These are phyloP conservation scores for Biston stratarius DNA, from an alignment of 2,888 invertebrate genomes.

Conservation along the genomic window DNA sequence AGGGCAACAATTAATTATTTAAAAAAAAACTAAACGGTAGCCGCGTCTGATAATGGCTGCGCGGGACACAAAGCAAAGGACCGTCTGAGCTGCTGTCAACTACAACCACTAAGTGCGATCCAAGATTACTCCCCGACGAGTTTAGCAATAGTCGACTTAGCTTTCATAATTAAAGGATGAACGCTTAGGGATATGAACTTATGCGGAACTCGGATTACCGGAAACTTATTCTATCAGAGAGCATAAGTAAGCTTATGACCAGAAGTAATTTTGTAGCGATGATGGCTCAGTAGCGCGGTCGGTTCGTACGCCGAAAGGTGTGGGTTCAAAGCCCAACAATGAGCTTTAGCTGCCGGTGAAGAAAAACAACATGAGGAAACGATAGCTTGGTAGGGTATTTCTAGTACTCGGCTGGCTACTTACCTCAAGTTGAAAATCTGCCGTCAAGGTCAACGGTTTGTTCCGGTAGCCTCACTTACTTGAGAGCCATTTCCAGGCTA, in stretches of 20 bases:
- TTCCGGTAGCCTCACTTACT: too few relatives aligned
- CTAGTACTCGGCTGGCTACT: too few relatives aligned
- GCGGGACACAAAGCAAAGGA: constrained; percentile 69
- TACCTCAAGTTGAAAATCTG: too few relatives aligned
- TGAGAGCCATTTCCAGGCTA: too few relatives aligned
- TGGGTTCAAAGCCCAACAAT: too few relatives aligned
- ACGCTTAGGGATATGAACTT: constrained; percentile 41
- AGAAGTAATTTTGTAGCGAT: background rate
- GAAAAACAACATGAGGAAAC: too few relatives aligned
- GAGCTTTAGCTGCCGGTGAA: too few relatives aligned
- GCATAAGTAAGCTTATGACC: constrained; percentile 1
- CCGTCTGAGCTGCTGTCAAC: constrained; percentile 71
- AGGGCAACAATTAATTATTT: too few relatives aligned
- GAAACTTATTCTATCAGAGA: constrained; percentile 18
- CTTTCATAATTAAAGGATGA: constrained; percentile 45
- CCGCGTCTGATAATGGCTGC: constrained; percentile 65
- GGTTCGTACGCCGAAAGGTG: too few relatives aligned
- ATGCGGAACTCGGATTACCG: constrained; percentile 23
- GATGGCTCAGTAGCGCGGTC: too few relatives aligned
- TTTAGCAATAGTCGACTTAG: constrained; percentile 50
- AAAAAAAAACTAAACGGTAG: constrained; percentile 65
- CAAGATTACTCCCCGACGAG: constrained; percentile 63
- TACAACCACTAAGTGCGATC: constrained; percentile 64
- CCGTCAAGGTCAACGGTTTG: too few relatives aligned
- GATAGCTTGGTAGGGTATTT: too few relatives aligned